These are phyloP conservation scores for Myiothlypis coronata DNA, from an alignment of 2,797 vertebrate genomes.

Conservation along the genomic window DNA sequence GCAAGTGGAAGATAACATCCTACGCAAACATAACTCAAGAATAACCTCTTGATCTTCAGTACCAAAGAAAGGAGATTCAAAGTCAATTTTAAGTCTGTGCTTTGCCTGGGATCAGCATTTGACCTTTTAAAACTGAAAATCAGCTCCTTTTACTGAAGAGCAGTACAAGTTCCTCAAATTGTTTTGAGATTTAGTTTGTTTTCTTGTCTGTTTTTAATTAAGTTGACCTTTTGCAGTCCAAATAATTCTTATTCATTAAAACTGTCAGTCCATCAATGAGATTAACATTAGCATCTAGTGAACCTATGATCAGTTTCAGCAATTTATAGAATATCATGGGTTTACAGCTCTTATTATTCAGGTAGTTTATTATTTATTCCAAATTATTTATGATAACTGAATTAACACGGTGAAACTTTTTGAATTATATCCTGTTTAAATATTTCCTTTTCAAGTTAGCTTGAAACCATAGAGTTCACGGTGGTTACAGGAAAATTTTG, in stretches of 20 bases:
- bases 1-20: background rate
- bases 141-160: background rate
- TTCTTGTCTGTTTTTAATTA: background rate
- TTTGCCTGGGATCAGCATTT: background rate
- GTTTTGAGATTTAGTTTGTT: background rate
- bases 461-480: background rate
- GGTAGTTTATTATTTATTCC: background rate
- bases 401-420: background rate
- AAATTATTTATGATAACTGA: background rate
- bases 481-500: background rate
- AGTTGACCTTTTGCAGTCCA: background rate
- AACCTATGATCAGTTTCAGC: background rate
- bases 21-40: background rate
- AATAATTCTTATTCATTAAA: background rate
- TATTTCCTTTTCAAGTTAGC: background rate
- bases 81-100: background rate
- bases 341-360: background rate
- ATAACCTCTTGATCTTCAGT: constrained; percentile 20
- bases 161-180: background rate
- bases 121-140: background rate
- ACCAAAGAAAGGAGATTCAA: constrained; percentile 5
- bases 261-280: background rate
- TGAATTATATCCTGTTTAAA: background rate
- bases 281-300: background rate
- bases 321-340: background rate